phyloP scores from a whole-genome alignment of 2,113 vertebrate genomes.

The Taxidea taxus region DNA sequence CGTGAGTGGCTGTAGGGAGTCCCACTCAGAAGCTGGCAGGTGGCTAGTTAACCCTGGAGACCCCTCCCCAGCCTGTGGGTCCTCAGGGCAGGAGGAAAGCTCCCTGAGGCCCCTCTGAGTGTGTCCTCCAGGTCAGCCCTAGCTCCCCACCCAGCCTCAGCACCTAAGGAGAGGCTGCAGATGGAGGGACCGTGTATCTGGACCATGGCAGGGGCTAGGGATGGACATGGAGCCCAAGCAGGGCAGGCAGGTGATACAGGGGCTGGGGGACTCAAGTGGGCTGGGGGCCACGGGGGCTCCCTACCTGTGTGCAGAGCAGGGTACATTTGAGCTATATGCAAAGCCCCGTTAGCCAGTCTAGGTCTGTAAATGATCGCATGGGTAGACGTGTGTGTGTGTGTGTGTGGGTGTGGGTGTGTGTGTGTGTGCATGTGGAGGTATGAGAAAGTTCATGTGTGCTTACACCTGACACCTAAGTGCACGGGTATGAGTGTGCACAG shows the following conservation, averaged over 20 bases:
- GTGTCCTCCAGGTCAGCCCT: background rate
- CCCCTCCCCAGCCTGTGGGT: background rate
- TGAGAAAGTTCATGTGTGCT: background rate
- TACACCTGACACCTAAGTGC: background rate
- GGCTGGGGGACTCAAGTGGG: background rate
- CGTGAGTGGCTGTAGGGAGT: background rate
- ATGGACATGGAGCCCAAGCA: background rate
- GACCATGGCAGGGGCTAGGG: background rate
- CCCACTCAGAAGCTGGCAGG: background rate
- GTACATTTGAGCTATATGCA: background rate
- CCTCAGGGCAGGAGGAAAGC: background rate
- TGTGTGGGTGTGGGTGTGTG: too few species aligned
- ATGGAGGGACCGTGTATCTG: too few species aligned
- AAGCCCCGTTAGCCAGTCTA: rapidly evolving
- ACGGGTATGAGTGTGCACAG: background rate
- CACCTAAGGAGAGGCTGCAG: background rate
- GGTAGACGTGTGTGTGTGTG: background rate
- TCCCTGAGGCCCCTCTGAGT: background rate
- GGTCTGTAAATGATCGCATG: background rate
- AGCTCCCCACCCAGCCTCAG: too few species aligned
- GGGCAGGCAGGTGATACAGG: background rate
- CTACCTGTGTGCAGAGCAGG: background rate
- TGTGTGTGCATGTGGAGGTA: rapidly evolving
- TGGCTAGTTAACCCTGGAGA: background rate
- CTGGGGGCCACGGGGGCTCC: background rate